Evolutionary conservation across 2,888 invertebrate genomes (phyloP), one percentile per base, ranked within the genome.

Genomic region (Xestoiulus laeticollis): DNA sequence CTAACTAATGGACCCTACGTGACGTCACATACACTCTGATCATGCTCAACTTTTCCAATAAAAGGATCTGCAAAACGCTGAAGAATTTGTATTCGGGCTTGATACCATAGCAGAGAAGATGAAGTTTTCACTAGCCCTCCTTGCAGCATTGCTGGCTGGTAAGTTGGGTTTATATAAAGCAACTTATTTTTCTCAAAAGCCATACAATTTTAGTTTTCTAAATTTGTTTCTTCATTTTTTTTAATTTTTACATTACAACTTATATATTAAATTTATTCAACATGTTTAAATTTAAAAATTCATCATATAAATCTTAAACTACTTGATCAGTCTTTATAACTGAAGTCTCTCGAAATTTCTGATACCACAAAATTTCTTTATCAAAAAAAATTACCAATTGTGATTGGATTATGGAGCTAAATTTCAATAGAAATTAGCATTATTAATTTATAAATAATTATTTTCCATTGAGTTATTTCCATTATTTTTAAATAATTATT

Each of bases 61-160:
- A 85, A 85, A 85, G 85, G 85, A 22, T 44, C 85, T 14, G 12
- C n/a, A n/a, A 85, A 85, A 85, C 85, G 22, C 43, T 43, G 33
- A 26, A 85, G n/a, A 38, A 43, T 26, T 85, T n/a, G 85, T 85
- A 85, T 38, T 85, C 44, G 85, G 85, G 85, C n/a, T 44, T 85
- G 38, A 44, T 44, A 85, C 85, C 44, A 85, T 38, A 22, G 1
- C 38, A 33, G 85, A 26, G 78, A 87, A 68, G 33, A 87, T 87
- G 87, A 82, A 87, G 87, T 84, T 87, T 43, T 38, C 87, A 14
- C 68, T 86, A 53, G 86, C 48, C 26, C 53, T 87, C 38, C 19
- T 87, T 44, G 82, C 87, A n/a, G 87, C 48, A 22, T 82, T 87
- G 38, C 82, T 87, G 87, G 87, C 87, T 83, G 84, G 87, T 87